A percentile compares a stretch with the other conserved stretches of the same genome.
These are phyloP conservation scores for Ptyas mucosa DNA, from an alignment of 2,113 vertebrate species.

Conservation along the genomic window DNA sequence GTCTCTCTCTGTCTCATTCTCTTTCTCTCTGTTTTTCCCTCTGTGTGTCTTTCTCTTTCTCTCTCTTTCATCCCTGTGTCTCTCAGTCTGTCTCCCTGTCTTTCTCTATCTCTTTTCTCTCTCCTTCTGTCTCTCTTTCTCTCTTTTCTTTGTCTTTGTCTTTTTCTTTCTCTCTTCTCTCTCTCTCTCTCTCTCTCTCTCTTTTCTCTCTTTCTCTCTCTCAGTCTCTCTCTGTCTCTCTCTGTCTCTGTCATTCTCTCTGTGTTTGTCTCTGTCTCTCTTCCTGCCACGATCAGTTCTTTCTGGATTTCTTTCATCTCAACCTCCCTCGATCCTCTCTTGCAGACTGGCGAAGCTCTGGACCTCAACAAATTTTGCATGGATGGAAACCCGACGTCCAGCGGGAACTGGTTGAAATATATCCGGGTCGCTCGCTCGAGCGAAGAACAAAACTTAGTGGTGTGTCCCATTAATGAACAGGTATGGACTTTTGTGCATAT, in stretches of 20 bases:
- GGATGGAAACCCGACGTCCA: conserved; percentile 69
- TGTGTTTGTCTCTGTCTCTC: no score
- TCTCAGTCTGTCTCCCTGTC: no score
- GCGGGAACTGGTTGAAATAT: conserved; percentile 91
- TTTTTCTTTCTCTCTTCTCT: no score
- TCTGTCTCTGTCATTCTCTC: no score
- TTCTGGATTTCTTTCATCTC: not conserved
- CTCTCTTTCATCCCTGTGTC: no score
- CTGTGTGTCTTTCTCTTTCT: no score
- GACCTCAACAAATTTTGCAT: conserved; percentile 82
- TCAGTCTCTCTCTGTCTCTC: no score
- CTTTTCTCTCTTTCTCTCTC: not conserved
- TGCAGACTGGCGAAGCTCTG: conserved; percentile 87
- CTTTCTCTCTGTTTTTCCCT: not conserved
- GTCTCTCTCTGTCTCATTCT: rapidly evolving
- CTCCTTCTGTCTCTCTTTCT: no score
- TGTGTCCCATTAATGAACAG: conserved; percentile 90
- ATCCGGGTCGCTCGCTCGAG: conserved; percentile 85
- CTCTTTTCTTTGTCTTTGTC: rapidly evolving
- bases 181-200: no score
- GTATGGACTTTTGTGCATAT: conserved; percentile 64
- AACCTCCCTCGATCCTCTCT: not conserved
- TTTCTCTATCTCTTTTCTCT: no score
- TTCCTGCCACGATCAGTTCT: not conserved
- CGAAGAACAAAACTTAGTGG: conserved; percentile 86